Evolutionary conservation across 2,888 invertebrate genomes (phyloP), one percentile per base, ranked within the genome.

Genomic region (Lycaena phlaeas): DNA sequence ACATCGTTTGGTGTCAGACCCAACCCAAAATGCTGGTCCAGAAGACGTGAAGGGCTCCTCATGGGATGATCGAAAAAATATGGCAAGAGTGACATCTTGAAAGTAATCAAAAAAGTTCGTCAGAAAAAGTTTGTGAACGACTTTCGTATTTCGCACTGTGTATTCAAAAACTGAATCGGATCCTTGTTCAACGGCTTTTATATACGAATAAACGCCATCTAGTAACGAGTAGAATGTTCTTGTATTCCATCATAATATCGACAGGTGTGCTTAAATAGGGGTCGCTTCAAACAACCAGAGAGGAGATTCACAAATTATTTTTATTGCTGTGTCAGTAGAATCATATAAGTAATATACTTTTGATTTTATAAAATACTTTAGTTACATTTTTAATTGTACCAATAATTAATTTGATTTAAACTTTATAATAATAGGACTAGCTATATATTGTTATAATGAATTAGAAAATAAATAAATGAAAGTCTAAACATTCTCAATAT

Each of bases 41-140:
- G 36, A 5, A 69, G 46, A 1, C 52, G 63, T 2, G 59, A 55
- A 7, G 45, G 50, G n/a, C 49, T 44, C 0, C 74, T 67, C n/a
- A 55, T 59, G 30, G 66, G 60, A 48, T 53, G 56, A 43, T 58
- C 69, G 37, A 66, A 26, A 46, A 68, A 61, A 42, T 76, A 71
- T 14, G 85, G 85, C 40, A 71, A 65, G 44, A 76, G 44, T 14
- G 84, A 71, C 86, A 86, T 86, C 56, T 63, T 60, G 17, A 4
- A 14, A n/a, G 9, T 2, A 9, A 18, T 18, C 9, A 34, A 18
- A 18, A 7, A 34, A 17, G 10, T 18, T 18, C 2, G 6, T 34
- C 17, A 25, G 3, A 6, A 11, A 36, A 22, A 11, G 22, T 12
- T 4, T n/a, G n/a, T 14, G n/a, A 5, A 38, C 27, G 12, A 14